These are phyloP conservation scores for Gastrophryne carolinensis DNA, from an alignment of 2,797 vertebrate genomes.

Conservation along the genomic window DNA sequence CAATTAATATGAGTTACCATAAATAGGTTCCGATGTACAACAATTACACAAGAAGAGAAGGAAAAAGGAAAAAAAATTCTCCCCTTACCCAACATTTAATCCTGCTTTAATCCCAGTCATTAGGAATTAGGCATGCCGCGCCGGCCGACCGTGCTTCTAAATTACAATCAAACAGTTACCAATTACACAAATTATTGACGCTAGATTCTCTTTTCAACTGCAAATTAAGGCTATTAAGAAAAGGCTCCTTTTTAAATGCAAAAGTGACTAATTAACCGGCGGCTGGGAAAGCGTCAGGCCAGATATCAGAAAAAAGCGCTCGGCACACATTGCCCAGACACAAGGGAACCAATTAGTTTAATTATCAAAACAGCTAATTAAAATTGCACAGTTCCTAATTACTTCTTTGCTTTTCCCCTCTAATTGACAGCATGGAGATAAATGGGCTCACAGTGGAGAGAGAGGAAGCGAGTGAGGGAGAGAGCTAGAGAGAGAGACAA, in stretches of 20 bases:
- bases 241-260: constrained; percentile 99
- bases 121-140: constrained; percentile 99
- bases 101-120: constrained; percentile 99
- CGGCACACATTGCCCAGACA: constrained; percentile 99
- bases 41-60: constrained; percentile 81
- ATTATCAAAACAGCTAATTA: constrained; percentile 99
- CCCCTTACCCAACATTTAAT: constrained; percentile 99
- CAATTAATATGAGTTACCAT: constrained; percentile 88
- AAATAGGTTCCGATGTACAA: constrained; percentile 92
- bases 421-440: constrained; percentile 99
- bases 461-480: constrained; percentile 71
- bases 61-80: constrained; percentile 80
- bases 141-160: constrained; percentile 99
- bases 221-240: constrained; percentile 99
- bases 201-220: constrained; percentile 99
- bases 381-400: constrained; percentile 99
- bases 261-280: constrained; percentile 99
- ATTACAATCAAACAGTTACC: constrained; percentile 99
- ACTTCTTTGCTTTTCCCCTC: constrained; percentile 99
- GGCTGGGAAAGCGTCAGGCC: constrained; percentile 99
- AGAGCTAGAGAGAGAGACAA: constrained; percentile 70
- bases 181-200: constrained; percentile 99
- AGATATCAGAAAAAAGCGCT: constrained; percentile 99
- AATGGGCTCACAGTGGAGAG: constrained; percentile 94
- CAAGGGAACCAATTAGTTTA: constrained; percentile 99